Base-by-base conservation (phyloP, 1,140 invertebrate genomes). In the Aphidius ervi region DNA sequence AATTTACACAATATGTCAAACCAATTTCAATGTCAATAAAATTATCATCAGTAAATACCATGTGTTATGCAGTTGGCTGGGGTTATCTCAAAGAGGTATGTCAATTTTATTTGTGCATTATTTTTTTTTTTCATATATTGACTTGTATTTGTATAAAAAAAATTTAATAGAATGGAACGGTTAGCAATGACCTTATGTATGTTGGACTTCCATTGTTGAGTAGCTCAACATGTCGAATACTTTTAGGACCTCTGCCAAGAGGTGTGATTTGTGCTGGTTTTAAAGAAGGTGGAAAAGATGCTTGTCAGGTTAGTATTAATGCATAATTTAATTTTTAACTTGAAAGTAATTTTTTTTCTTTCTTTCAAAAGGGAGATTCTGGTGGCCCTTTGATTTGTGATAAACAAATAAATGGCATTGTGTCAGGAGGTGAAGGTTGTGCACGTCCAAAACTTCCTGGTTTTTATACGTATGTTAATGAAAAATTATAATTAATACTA, bases 221-320 rank as follows among this genome's bases (percentile, higher is more conserved):
- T 9, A 61, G 59, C 8, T 47, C 46, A 0, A 16, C 43, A 5
- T 84, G 83, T 64, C 64, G 59, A 3, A 23, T 65, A 8, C 66
- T 76, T 2, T 75, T 79, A 46, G 23, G 39, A n/a, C 49, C 67
- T 4, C 80, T 92, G 43, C 84, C 84, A 2, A 70, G 84, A 6
- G 85, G 83, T 9, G 89, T 90, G 85, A 71, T 90, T 20, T 92
- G 90, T 69, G 89, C 89, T 52, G 88, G 88, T 9, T 84, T 82
- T 57, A 67, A 75, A 1, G 80, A 85, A 56, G 88, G 88, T 4
- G 84, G 84, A 16, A 86, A 82, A 68, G 88, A 90, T 68, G 85
- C 88, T 4, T 91, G 89, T 63, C 85, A 87, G 73, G 88, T 85
- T 75, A 74, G 49, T 50, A 31, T 7, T 2, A 6, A 31, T 7